Evolutionary conservation across 2,888 invertebrate species (phyloP), one percentile per base, ranked within the genome.

Genomic region (Leptinotarsa haldemani): DNA sequence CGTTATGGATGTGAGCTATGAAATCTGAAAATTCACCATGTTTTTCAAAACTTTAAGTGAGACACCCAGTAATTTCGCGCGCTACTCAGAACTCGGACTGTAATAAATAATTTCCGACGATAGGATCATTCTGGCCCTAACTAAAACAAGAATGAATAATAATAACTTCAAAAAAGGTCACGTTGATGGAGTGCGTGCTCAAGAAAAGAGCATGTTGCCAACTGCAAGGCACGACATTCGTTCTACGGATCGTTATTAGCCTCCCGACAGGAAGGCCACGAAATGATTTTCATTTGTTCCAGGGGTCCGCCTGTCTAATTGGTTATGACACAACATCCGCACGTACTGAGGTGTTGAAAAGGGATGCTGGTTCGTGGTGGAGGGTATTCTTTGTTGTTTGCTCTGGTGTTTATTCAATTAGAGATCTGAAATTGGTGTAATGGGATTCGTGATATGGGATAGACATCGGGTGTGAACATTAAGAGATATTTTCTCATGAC

Each of bases 131-230:
- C 61, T 15, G 22, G 56, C 56, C 56, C 56, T 20, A 56, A 25
- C 30, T 61, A 61, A 61, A 61, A 61, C 40, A 61, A 16, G 40
- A 61, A 61, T 61, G 61, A 61, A 61, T 61, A 61, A 61, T 61
- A 61, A 61, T 61, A 61, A 61, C 61, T n/a, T 61, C 61, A 15
- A 61, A 61, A 56, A 61, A 61, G 61, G 61, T 61, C 61, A 61
- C 61, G 61, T 61, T 40, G 40, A 61, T 30, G 40, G 61, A 61
- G 61, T 61, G 61, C 61, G 61, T 61, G 61, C 40, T 61, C 25
- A 61, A 30, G 61, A 61, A 61, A 61, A 30, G 61, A 61, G n/a
- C 61, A 61, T 61, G 61, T n/a, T 61, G 40, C 61, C 61, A 61
- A 61, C 61, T 61, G 61, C 25, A 18, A 61, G 16, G 61, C 61